Base-by-base conservation (phyloP, 2,113 vertebrate genomes). In the Dipodomys stephensi region DNA sequence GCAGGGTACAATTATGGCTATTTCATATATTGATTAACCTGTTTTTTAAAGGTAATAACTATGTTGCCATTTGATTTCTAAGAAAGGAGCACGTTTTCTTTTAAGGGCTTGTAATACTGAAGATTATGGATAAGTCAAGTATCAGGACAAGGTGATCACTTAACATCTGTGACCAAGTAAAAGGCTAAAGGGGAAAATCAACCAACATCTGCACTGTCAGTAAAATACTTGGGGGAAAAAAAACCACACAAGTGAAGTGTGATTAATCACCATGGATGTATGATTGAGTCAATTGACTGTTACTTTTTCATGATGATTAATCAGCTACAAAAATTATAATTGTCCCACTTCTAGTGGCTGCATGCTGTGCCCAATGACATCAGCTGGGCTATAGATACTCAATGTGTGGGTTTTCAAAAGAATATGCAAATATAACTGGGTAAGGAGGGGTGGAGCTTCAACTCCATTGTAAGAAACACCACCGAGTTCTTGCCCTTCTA, bases 261-360 rank as follows among this genome's bases (percentile, higher is more conserved):
- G 98, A 98, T 98, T 98, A 98, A 98, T 98, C 98, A 98, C 98
- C 98, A 97, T 98, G 98, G 98, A 98, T 98, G 97, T 98, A 98
- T 98, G 98, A 98, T 98, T 98, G 98, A 98, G 98, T 98, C 98
- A 98, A 98, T 98, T 98, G 98, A 98, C 98, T 98, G 98, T 98
- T 98, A 98, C 98, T 98, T 98, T 98, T 98, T 98, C 98, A 98
- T 98, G 98, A 98, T 98, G 98, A 98, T 98, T 98, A 98, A 98
- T 98, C 98, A 98, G 98, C 98, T 98, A 98, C 98, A 98, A 98
- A 98, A 98, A 98, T 98, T 98, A 98, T 98, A 98, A 98, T 98
- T 98, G 98, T 98, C 98, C 98, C 98, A 98, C 98, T 98, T 98
- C 97, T 98, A 98, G 98, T 98, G 98, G 98, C 97, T 98, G 97